A percentile compares a stretch with the other conserved stretches of the same genome.
These are phyloP conservation scores for Diogma glabrata DNA, from an alignment of 2,888 invertebrate species.

Conservation along the genomic window DNA sequence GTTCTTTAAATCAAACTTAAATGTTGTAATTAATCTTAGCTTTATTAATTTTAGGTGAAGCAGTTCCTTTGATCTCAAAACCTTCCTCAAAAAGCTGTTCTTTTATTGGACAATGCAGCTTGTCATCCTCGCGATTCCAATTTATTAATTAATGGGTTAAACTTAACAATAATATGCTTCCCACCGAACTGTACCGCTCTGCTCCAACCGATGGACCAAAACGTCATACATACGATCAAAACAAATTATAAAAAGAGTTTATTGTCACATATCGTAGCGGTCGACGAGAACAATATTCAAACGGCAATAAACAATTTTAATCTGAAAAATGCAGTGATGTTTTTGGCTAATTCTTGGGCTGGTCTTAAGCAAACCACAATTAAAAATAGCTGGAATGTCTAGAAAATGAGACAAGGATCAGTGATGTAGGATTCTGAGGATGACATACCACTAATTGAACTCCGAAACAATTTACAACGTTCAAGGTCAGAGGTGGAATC, in stretches of 20 bases:
- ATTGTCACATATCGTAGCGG: background rate
- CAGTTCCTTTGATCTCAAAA: slow-evolving; percentile 14
- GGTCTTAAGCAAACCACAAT: no score
- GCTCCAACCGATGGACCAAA: slow-evolving; percentile 18
- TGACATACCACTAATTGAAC: background rate
- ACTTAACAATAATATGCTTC: slow-evolving; percentile 13
- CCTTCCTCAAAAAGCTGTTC: slow-evolving; percentile 17
- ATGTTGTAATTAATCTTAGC: slow-evolving; percentile 2
- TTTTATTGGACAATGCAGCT: slow-evolving; percentile 16
- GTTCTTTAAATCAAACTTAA: background rate
- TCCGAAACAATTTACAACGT: background rate
- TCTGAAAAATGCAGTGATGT: no score
- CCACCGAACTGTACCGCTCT: slow-evolving; percentile 17
- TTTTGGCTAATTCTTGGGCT: no score
- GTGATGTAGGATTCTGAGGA: background rate
- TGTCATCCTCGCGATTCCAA: slow-evolving; percentile 11
- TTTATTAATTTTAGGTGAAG: background rate
- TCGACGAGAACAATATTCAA: background rate
- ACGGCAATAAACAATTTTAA: no score
- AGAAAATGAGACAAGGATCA: no score
- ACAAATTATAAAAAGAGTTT: slow-evolving; percentile 6
- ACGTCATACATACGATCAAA: slow-evolving; percentile 15
- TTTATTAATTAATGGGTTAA: slow-evolving; percentile 13
- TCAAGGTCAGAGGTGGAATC: background rate
- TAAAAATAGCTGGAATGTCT: no score